Conservation (phyloP, 2,888 invertebrate genomes). For the Archaeoteleia sp. region DNA sequence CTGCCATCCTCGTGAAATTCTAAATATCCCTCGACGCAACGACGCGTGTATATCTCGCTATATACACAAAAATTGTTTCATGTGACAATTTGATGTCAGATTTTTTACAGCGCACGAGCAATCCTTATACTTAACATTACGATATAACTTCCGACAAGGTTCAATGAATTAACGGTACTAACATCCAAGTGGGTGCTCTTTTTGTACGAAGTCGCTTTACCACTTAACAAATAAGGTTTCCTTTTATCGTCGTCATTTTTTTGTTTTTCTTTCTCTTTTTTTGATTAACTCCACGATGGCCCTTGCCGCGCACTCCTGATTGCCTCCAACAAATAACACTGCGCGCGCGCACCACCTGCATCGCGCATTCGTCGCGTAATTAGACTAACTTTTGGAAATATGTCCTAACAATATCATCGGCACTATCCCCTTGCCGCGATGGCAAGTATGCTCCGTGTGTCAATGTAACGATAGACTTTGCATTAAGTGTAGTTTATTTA, state of each 20-base stretch:
- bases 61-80: constrained; percentile 31
- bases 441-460: constrained; percentile 19
- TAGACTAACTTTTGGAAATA: constrained; percentile 40
- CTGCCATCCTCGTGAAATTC: no score
- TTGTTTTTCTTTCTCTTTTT: background rate
- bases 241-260: no score
- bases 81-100: no score
- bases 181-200: constrained; percentile 36
- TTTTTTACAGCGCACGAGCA: constrained; percentile 44
- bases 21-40: constrained; percentile 4
- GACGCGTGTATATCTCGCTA: constrained; percentile 23
- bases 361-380: constrained; percentile 32
- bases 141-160: constrained; percentile 40
- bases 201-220: constrained; percentile 49
- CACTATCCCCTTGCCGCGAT: constrained; percentile 34
- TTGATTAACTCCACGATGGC: constrained; percentile 52
- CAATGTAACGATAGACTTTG: no score
- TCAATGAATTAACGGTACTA: constrained; percentile 41
- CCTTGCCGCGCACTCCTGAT: constrained; percentile 19
- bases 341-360: constrained; percentile 24
- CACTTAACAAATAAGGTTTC: constrained; percentile 47
- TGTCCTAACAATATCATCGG: constrained; percentile 41
- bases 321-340: constrained; percentile 23
- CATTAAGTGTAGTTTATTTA: no score
- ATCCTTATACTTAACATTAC: constrained; percentile 31